These are phyloP conservation scores for Oscheius myriophilus DNA, from an alignment of 2,888 invertebrate genomes.

Conservation along the genomic window DNA sequence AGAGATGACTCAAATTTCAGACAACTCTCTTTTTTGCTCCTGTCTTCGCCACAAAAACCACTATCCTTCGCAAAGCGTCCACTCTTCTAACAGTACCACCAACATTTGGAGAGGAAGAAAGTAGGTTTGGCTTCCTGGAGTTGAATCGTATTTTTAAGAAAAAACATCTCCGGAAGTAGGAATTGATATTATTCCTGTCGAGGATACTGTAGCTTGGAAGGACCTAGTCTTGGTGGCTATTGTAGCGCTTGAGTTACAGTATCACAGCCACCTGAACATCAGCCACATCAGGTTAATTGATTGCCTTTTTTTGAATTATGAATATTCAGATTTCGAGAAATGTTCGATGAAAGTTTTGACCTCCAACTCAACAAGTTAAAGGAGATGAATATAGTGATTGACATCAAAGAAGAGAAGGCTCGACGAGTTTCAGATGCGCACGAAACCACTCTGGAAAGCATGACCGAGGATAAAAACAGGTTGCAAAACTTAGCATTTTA, in stretches of 20 bases:
- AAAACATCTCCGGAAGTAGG: not conserved
- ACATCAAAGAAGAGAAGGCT: slow-evolving; percentile 34
- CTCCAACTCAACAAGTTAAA: slow-evolving; percentile 59
- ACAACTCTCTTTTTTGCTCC: slow-evolving; percentile 41
- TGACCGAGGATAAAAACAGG: slow-evolving; percentile 17
- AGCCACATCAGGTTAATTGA: slow-evolving; percentile 39
- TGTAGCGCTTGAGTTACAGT: slow-evolving; percentile 51
- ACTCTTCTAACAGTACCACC: not conserved
- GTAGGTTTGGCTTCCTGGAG: not conserved
- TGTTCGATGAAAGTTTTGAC: slow-evolving; percentile 55
- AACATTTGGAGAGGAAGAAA: not conserved
- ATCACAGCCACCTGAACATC: slow-evolving; percentile 40
- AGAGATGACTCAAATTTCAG: not conserved
- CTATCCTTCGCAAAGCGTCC: not conserved
- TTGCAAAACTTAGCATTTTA: not conserved
- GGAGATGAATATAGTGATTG: slow-evolving; percentile 61
- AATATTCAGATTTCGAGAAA: slow-evolving; percentile 43
- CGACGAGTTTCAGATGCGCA: slow-evolving; percentile 5
- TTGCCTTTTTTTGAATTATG: too few species aligned
- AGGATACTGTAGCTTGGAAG: slow-evolving; percentile 38
- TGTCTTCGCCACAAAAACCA: slow-evolving; percentile 32
- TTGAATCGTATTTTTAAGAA: not conserved
- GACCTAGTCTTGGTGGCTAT: slow-evolving; percentile 52
- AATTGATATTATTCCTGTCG: slow-evolving; percentile 2
- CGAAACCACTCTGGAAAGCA: slow-evolving; percentile 21